phyloP scores from a whole-genome alignment of 1,140 invertebrate species.

The Tenebrio molitor region DNA sequence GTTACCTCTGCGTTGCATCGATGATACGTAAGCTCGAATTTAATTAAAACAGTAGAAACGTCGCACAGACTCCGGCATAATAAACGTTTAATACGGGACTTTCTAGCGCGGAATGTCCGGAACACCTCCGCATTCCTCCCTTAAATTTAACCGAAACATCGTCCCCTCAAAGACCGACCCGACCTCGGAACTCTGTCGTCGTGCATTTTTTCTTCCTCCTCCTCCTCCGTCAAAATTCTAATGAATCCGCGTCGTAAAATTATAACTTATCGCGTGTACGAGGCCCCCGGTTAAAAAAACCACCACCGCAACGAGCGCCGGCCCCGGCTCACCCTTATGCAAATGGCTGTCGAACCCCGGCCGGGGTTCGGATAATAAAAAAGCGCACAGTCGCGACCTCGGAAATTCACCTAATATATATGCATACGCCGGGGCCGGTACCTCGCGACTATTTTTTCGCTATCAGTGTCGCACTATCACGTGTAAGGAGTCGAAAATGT shows the following conservation, averaged over 20 bases:
- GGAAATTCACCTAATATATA: conserved; percentile 41
- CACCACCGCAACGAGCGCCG: not conserved
- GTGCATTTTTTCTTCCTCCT: not conserved
- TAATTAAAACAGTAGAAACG: conserved; percentile 49
- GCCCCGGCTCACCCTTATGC: too few relatives aligned
- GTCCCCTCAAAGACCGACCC: not conserved
- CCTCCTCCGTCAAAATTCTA: not conserved
- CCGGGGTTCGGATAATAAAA: not conserved
- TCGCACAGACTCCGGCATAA: conserved; percentile 16
- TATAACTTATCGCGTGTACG: conserved; percentile 13
- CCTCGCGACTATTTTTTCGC: conserved; percentile 46
- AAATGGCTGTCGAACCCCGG: not conserved
- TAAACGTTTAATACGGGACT: conserved; percentile 37
- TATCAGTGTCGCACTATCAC: conserved; percentile 47
- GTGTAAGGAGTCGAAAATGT: conserved; percentile 46
- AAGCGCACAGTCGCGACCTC: not conserved
- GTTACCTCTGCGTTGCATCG: conserved; percentile 4
- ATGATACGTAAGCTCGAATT: conserved; percentile 46
- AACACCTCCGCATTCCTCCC: conserved; percentile 36
- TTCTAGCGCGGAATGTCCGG: conserved; percentile 14
- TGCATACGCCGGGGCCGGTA: conserved; percentile 36
- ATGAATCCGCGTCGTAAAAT: conserved; percentile 9
- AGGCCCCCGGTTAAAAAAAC: not conserved
- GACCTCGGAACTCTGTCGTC: not conserved
- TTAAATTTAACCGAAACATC: conserved; percentile 32